Evolutionary conservation across 92 coral and sea anemone species (phyloP), one percentile per base, ranked within the genome.

Genomic region (Porites cylindrica): DNA sequence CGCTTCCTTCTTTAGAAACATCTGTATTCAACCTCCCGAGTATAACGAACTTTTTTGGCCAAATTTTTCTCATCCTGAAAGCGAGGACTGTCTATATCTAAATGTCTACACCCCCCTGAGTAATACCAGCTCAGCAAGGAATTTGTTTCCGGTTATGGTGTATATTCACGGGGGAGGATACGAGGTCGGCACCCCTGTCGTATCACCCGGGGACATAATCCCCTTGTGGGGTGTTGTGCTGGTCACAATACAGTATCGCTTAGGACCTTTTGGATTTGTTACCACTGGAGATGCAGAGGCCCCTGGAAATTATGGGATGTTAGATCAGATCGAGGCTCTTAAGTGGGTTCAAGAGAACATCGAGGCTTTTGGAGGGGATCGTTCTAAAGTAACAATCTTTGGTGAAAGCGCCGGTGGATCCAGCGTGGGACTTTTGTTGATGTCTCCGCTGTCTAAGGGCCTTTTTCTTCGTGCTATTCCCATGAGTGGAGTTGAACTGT

Each of bases 351-450:
- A 86, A 23, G 89, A 90, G 38, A 95, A 93, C 80, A 95, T 95
- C 72, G 62, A 50, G 75, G 85, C 63, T 50, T 95, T 95, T 80
- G 93, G 93, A 51, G 98, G 98, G 53, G 94, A 95, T 65, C 91
- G 91, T 10, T 85, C 92, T 17, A 88, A 86, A 32, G 94, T 95
- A 24, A 95, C 96, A 74, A 93, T 95, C 93, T 95, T 90, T 89
- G 98, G 98, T 4, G 98, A 95, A 67, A 95, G 98, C 76, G 98
- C 96, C 3, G 98, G 98, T 2, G 98, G 96, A 1, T 92, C 98
- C 26, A 95, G 98, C 58, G 98, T 95, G 38, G 96, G 98, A 6
- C 89, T 95, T 3, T 89, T 85, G 1, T 50, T 88, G 4, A 85
- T 95, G 75, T 95, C 98, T 23, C 94, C 96, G 51, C 85, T 82